Conservation (phyloP, 2,113 vertebrate species). For the Carlito syrichta region DNA sequence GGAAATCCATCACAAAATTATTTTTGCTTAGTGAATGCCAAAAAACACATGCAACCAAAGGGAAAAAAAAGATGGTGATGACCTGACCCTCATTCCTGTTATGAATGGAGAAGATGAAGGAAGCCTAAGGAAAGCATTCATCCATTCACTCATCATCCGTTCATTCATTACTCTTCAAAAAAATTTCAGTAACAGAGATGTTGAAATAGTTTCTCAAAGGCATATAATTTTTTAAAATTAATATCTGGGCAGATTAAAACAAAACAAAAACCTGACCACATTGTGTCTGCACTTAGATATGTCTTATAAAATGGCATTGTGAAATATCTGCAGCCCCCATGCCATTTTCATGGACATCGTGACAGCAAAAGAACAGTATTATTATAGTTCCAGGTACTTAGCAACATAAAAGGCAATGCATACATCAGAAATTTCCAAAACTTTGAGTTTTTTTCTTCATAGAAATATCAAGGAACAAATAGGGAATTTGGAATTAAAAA, state of each 20-base stretch:
- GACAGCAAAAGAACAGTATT: background rate
- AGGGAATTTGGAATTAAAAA: background rate
- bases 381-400: background rate
- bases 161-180: slow-evolving; percentile 16
- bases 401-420: background rate
- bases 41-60: background rate
- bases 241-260: background rate
- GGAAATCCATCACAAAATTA: slow-evolving; percentile 14
- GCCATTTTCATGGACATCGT: background rate
- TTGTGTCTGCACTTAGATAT: slow-evolving; percentile 23
- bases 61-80: background rate
- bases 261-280: background rate
- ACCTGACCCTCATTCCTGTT: background rate
- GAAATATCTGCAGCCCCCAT: background rate
- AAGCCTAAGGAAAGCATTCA: background rate
- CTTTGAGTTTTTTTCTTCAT: background rate
- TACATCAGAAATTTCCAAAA: background rate
- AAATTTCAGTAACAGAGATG: background rate
- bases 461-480: background rate
- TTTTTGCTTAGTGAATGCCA: background rate
- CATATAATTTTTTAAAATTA: slow-evolving; percentile 27
- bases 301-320: background rate
- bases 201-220: slow-evolving; percentile 1
- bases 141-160: background rate
- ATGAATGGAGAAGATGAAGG: background rate